Percentiles rank a stretch among this genome's conserved stretches.
These are phyloP conservation scores for Berghia stephanieae DNA, from an alignment of 1,140 invertebrate species.

Conservation along the genomic window DNA sequence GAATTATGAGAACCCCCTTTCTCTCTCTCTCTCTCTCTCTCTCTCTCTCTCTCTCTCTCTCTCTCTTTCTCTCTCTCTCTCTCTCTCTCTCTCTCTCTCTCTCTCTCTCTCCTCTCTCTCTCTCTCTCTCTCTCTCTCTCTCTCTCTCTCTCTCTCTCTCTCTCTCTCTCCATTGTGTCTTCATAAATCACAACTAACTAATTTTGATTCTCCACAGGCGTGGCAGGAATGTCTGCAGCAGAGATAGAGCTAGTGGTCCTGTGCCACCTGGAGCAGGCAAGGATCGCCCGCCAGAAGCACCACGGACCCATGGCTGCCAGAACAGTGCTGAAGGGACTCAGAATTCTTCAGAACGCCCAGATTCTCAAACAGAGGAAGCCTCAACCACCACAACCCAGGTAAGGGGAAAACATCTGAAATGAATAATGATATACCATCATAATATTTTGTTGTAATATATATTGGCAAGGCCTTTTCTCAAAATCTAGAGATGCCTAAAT, in stretches of 20 bases:
- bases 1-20: too few relatives aligned
- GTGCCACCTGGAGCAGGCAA: conserved; percentile 56
- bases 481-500: too few relatives aligned
- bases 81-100: too few relatives aligned
- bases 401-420: neutral
- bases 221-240: conserved; percentile 53
- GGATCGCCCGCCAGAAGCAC: conserved; percentile 60
- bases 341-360: conserved; percentile 53
- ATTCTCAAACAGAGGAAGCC: conserved; percentile 55
- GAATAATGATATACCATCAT: too few relatives aligned
- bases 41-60: too few relatives aligned
- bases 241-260: conserved; percentile 63
- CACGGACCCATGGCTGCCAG: conserved; percentile 62
- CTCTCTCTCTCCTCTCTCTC: too few relatives aligned
- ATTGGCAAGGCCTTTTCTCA: too few relatives aligned
- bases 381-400: conserved; percentile 43
- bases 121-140: neutral
- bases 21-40: too few relatives aligned
- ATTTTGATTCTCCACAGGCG: conserved; percentile 47
- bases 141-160: neutral
- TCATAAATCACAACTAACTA: too few relatives aligned
- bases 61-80: too few relatives aligned
- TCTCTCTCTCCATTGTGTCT: too few relatives aligned
- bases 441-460: too few relatives aligned
- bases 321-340: conserved; percentile 55